phyloP scores from a whole-genome alignment of 2,113 vertebrate genomes.

The Silurus meridionalis region DNA sequence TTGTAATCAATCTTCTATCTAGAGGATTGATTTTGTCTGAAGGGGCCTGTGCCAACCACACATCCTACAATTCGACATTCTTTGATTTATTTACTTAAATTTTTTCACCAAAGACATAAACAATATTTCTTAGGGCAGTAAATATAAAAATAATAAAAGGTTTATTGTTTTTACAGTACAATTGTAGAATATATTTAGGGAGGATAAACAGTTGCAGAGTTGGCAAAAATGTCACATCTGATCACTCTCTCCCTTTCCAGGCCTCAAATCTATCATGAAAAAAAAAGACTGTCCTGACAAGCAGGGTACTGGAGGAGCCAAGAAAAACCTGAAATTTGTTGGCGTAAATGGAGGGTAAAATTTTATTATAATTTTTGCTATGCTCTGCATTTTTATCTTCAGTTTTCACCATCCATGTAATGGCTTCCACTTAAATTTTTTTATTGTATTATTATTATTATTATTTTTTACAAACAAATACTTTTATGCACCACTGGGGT shows the following conservation, averaged over 20 bases:
- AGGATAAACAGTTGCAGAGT: constrained; percentile 23
- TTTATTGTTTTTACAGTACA: neutral
- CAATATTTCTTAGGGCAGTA: neutral
- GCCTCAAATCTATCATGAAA: constrained; percentile 99
- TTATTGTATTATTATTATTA: no score
- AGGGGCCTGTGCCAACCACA: constrained; percentile 3
- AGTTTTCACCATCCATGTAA: neutral
- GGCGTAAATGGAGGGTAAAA: constrained; percentile 99
- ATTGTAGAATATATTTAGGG: neutral
- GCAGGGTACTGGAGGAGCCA: constrained; percentile 84
- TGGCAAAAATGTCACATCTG: constrained; percentile 32
- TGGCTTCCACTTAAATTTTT: neutral
- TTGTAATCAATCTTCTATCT: constrained; percentile 53
- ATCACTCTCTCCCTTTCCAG: constrained; percentile 72
- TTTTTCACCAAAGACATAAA: neutral
- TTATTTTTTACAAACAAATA: neutral
- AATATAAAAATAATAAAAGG: neutral
- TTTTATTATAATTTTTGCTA: constrained; percentile 3
- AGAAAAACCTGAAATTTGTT: constrained; percentile 99
- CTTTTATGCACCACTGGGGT: neutral
- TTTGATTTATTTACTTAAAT: neutral
- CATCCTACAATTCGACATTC: constrained; percentile 1
- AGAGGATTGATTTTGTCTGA: constrained; percentile 38
- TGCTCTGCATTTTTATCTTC: neutral
- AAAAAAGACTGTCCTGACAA: constrained; percentile 89